Evolutionary conservation across 2,888 invertebrate species (phyloP), one percentile per base, ranked within the genome.

Genomic region (Drosophila koepferae): DNA sequence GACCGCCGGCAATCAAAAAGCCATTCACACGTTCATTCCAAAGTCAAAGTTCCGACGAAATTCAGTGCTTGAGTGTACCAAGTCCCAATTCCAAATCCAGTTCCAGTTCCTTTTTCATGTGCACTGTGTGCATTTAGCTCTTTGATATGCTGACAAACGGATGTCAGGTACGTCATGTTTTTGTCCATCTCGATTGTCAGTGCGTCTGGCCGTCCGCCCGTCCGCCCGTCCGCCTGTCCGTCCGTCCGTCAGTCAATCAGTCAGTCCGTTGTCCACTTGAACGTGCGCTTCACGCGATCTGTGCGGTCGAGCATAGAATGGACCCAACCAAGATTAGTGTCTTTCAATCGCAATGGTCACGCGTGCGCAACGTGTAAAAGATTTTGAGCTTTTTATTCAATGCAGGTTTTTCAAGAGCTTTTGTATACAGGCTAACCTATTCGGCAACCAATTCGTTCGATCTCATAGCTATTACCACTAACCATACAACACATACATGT

Each of bases 1-100:
- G 46, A 69, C 87, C 72, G 89, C 70, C 67, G 67, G 86, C 80
- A 84, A 84, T 84, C 77, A 87, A 89, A 84, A 89, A 77, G 56
- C 88, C 77, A 84, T 89, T 84, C 82, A 85, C 84, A 84, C 88
- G 84, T 84, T 69, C 62, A 61, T 48, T 54, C 68, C 67, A 72
- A 56, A 72, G 49, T 34, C 53, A 46, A 79, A 70, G 76, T 63
- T 64, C 62, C 80, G 74, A 38, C 49, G 66, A 77, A 58, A 31
- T 46, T 34, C 53, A 34, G 60, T n/a, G 12, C 53, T 38, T 10
- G 55, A 55, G 41, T 41, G 41, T 38, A 40, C 9, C 46, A 34
- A 16, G 6, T 20, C 18, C 20, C 44, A 44, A 20, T 49, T 18
- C 46, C 55, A 64, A 12, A 43, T 16, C 23, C 51, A 49, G 40